These are phyloP conservation scores for Drosophila saltans DNA, from an alignment of 1,140 invertebrate species.

Conservation along the genomic window DNA sequence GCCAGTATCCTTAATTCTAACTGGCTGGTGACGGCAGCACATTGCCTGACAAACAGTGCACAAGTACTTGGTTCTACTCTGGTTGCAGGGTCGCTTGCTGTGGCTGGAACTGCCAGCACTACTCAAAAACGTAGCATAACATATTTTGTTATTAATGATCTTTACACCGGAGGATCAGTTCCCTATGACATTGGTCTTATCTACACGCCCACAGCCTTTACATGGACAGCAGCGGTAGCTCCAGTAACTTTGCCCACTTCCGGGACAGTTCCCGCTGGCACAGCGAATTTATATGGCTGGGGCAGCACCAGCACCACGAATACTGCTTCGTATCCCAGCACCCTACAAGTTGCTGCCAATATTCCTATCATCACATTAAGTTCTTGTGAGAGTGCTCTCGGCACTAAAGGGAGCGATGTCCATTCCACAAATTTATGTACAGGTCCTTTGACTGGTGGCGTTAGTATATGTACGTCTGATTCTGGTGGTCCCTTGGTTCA, in stretches of 20 bases:
- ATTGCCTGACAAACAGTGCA: conserved; percentile 68
- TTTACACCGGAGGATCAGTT: conserved; percentile 79
- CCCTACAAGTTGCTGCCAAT: conserved; percentile 78
- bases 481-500: conserved; percentile 83
- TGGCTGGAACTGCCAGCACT: conserved; percentile 61
- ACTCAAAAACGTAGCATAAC: conserved; percentile 69
- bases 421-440: conserved; percentile 84
- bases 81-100: conserved; percentile 68
- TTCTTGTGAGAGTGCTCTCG: conserved; percentile 69
- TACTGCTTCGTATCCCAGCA: conserved; percentile 70
- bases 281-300: conserved; percentile 83
- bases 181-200: conserved; percentile 85
- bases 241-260: conserved; percentile 81
- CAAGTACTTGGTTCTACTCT: conserved; percentile 65
- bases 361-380: conserved; percentile 69
- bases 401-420: conserved; percentile 72
- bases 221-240: conserved; percentile 82
- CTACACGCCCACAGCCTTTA: conserved; percentile 83
- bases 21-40: conserved; percentile 84
- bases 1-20: conserved; percentile 84
- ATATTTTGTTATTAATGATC: conserved; percentile 62
- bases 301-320: conserved; percentile 83
- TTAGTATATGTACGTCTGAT: conserved; percentile 84
- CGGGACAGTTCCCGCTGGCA: conserved; percentile 82
- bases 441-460: conserved; percentile 83